Evolutionary conservation across 2,888 invertebrate genomes (phyloP), one percentile per base, ranked within the genome.

Genomic region (Tenthredo distinguenda): DNA sequence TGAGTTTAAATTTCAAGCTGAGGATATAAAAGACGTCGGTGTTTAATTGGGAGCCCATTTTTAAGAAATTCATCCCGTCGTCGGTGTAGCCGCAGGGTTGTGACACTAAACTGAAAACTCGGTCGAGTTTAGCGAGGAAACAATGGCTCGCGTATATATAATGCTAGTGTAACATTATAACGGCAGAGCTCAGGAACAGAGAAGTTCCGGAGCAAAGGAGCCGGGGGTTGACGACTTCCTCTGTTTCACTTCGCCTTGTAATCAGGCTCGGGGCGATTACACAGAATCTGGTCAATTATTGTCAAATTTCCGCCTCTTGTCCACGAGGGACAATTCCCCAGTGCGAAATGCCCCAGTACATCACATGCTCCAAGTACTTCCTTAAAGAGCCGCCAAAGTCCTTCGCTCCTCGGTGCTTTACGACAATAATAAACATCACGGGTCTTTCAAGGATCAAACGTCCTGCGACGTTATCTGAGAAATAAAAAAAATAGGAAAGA

Each of bases 241-340:
- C 62, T 34, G 50, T 65, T 83, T 71, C 71, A 68, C 83, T 65
- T 71, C 68, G 37, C 68, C 83, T 34, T 83, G 68, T 83, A 83
- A 83, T 83, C 83, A 83, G 68, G 3, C 83, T 12, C 10, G 68
- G 26, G 68, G 68, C 71, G 83, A 83, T 83, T 83, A 83, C 50
- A 31, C 68, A 68, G 68, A 71, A 71, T 83, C 83, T 62, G 83
- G 83, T 83, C 83, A 83, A 83, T 83, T 83, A 47, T 40, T 68
- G 83, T 83, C 68, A 68, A 83, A 83, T 83, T 68, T 68, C 68
- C 83, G 47, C 31, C 68, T 47, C 83, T 71, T 83, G 68, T 83
- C 68, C 47, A 40, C 15, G 40, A 18, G 21, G 18, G 31, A 50
- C 37, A 40, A 12, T 18, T 40, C n/a, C 43, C 21, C 10, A 40